Evolutionary conservation across 2,888 invertebrate species (phyloP), one percentile per base, ranked within the genome.

Genomic region (Zootermopsis nevadensis): DNA sequence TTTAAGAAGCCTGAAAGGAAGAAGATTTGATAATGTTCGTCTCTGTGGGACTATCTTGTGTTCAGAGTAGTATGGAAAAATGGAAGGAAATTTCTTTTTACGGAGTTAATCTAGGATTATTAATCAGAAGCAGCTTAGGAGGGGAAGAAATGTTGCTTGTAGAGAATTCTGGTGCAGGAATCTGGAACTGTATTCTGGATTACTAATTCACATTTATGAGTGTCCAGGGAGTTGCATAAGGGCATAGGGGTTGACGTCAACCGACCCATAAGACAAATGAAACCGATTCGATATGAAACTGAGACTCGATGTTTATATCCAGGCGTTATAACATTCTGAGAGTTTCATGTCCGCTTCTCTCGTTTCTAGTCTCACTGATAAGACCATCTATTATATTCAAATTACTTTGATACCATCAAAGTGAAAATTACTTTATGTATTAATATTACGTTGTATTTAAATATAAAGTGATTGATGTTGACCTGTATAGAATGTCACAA

Each of bases 61-160:
- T 33, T 30, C 24, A 77, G 55, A 77, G 55, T 22, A 55, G 55
- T 66, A 60, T 27, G 60, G 79, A 79, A 79, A 79, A 66, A 79
- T 66, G 79, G 27, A 35, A 35, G 79, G 35, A 53, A 79, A 79
- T 27, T 27, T 55, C 53, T 79, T 79, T 66, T 66, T 79, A 60
- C 60, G 35, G 66, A 38, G 79, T 79, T 79, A 79, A 79, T 79
- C 79, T 79, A n/a, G 60, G 60, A 35, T 79, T 79, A 79, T 66
- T 38, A 79, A 79, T 79, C 66, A 66, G 79, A 60, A 76, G 72
- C 48, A 35, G 72, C 24, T 74, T 53, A 33, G 55, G 48, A 53
- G 31, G 69, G 69, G 69, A 27, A 69, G 69, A 15, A 66, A 12
- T 31, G 69, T 2, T 69, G 12, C n/a, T 74, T 24, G 42, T 38